Evolutionary conservation across 1,140 invertebrate species (phyloP), one percentile per base, ranked within the genome.

Genomic region (Sinella curviseta): DNA sequence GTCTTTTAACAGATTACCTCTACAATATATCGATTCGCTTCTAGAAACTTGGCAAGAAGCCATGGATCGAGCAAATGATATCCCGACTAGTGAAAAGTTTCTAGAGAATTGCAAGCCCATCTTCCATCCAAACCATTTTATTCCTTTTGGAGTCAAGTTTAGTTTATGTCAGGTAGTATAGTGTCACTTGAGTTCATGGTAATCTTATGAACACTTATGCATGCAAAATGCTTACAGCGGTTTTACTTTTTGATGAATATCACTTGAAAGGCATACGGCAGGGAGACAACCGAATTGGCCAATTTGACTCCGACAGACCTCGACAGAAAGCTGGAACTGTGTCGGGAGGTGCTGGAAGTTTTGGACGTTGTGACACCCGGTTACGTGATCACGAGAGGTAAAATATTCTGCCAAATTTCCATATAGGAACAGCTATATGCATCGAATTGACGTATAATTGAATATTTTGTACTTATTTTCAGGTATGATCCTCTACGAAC

Each of bases 301-400:
- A 91, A 94, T 83, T 86, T 95, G 67, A 90, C 91, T 0, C 90
- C 93, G 85, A 83, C 92, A 4, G 87, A 94, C 77, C 86, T 95
- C 34, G 92, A 94, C 84, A 88, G 92, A 31, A 95, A 95, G 87
- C 88, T 91, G 0, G 91, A 93, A 4, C 87, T 94, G 67, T 94
- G 93, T 80, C 87, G 88, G 3, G 87, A 92, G 28, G 85, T 95
- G 0, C 86, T 95, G 16, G 87, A 89, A 34, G 89, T 94, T 30
- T 87, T 94, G 0, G 89, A 94, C 82, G 86, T 92, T 17, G 89
- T 95, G 34, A 92, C 93, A 79, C 94, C 94, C 0, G 94, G 94
- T 17, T 88, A 91, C 60, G 92, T 91, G 74, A 88, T 94, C 78
- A 89, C 93, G 78, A 90, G 94, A 87, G 94, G 92, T 91, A 84